Percentiles rank a stretch among this genome's conserved stretches.
These are phyloP conservation scores for Seira musarum DNA, from an alignment of 2,888 invertebrate species.

Conservation along the genomic window DNA sequence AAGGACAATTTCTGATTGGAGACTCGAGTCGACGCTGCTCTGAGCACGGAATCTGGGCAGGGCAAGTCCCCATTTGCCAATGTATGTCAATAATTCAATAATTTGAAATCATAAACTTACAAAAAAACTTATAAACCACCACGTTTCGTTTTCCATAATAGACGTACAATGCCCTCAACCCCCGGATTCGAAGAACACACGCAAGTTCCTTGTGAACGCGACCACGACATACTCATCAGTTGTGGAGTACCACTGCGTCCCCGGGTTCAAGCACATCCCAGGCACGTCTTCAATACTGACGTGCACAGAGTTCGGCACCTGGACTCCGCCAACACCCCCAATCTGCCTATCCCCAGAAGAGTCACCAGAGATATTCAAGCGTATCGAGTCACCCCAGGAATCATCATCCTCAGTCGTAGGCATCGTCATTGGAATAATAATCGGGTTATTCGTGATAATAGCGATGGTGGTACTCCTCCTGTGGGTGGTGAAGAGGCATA, in stretches of 20 bases:
- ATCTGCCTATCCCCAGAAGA: constrained; percentile 64
- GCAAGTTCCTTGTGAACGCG: constrained; percentile 88
- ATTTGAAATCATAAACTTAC: no score
- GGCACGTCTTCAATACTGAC: constrained; percentile 72
- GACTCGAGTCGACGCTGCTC: constrained; percentile 83
- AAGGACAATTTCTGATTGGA: constrained; percentile 85
- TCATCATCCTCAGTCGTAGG: constrained; percentile 60
- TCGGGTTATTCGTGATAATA: constrained; percentile 56
- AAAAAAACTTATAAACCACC: no score
- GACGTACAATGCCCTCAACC: constrained; percentile 77
- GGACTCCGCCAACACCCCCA: constrained; percentile 66
- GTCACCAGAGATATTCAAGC: constrained; percentile 51
- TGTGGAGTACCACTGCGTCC: constrained; percentile 91
- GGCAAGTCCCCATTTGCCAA: constrained; percentile 83
- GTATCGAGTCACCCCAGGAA: constrained; percentile 36
- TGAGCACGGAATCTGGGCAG: constrained; percentile 87
- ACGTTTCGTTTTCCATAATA: background rate
- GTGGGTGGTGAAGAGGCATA: constrained; percentile 53
- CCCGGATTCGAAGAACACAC: constrained; percentile 85
- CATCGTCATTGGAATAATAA: constrained; percentile 64
- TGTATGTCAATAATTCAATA: constrained; percentile 80
- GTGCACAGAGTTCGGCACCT: constrained; percentile 65
- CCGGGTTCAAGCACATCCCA: constrained; percentile 78
- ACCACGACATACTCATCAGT: constrained; percentile 88
- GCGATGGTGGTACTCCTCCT: constrained; percentile 52